Evolutionary conservation across 2,797 vertebrate species (phyloP), one percentile per base, ranked within the genome.

Genomic region (Periophthalmus magnuspinnatus): DNA sequence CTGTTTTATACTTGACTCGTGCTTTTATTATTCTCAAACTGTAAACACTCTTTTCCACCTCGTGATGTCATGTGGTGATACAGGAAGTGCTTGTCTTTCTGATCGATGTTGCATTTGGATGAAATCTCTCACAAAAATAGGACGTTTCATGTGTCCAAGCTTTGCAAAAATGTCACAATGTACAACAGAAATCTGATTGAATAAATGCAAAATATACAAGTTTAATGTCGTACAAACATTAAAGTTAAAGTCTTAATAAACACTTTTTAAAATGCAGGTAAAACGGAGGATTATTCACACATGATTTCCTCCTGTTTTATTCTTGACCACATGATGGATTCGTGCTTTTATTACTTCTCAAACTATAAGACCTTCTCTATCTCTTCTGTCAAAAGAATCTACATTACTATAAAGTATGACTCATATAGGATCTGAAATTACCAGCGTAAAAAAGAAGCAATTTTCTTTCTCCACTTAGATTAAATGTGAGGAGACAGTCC

Each of bases 401-500:
- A 32, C 47, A 24, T 32, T 61, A 14, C 17, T 50, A 19, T 38
- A 50, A 45, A 21, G 8, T n/a, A 54, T 32, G 5, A 1, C 6
- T 65, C 28, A 65, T 65, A 33, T 28, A 21, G n/a, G 16, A 28
- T 48, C 50, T 24, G 38, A 75, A 82, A 75, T 41, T 19, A 56
- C 58, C 24, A 50, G 32, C 48, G 33, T 57, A 50, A 77, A 34
- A 71, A 60, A 60, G 77, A 62, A 41, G 32, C 68, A 71, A 73
- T 79, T 76, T 79, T 48, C 71, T 75, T 80, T 47, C 33, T 28
- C 17, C 72, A 68, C 47, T 70, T 85, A 36, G 32, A 54, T 66
- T 67, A 47, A 65, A 84, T 80, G 75, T 69, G 61, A 67, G 71
- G 19, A 57, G 63, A 68, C 54, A 24, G 47, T 71, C 61, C 63